Conservation (phyloP, 2,113 vertebrate species). For the Dicaeum eximium region DNA sequence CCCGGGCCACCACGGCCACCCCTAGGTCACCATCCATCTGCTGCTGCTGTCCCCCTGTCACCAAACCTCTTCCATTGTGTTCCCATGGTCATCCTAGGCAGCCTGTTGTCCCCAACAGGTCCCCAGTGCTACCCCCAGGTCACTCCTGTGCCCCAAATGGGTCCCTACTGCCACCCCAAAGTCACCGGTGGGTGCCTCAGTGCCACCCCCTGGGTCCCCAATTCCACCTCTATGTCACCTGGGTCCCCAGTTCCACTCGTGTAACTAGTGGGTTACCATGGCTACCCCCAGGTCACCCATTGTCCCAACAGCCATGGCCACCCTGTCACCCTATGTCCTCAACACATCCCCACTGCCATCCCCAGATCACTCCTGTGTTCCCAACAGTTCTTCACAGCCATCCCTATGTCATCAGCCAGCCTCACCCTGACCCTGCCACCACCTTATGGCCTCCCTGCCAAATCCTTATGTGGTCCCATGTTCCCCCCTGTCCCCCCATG, state of each 20-base stretch:
- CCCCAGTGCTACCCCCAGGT: too few species aligned
- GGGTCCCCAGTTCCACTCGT: neutral
- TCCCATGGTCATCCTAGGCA: too few species aligned
- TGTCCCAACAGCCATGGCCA: neutral
- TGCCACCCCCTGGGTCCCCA: neutral
- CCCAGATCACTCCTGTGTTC: neutral
- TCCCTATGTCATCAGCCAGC: neutral
- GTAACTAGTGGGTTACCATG: neutral
- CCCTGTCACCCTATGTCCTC: neutral
- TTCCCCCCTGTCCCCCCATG: too few species aligned
- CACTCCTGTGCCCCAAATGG: neutral
- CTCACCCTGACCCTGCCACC: neutral
- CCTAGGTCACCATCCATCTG: too few species aligned
- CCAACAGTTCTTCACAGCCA: neutral
- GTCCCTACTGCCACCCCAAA: neutral
- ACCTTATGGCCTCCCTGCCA: too few species aligned
- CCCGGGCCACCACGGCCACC: fast-evolving
- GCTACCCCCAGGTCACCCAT: neutral
- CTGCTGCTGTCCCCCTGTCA: neutral
- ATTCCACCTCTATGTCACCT: neutral
- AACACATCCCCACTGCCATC: neutral
- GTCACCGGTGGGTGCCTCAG: neutral
- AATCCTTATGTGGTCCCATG: fast-evolving
- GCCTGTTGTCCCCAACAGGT: neutral
- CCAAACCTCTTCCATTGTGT: neutral